These are phyloP conservation scores for Brachypodius melanocephalos DNA, from an alignment of 2,113 vertebrate species.

Conservation along the genomic window DNA sequence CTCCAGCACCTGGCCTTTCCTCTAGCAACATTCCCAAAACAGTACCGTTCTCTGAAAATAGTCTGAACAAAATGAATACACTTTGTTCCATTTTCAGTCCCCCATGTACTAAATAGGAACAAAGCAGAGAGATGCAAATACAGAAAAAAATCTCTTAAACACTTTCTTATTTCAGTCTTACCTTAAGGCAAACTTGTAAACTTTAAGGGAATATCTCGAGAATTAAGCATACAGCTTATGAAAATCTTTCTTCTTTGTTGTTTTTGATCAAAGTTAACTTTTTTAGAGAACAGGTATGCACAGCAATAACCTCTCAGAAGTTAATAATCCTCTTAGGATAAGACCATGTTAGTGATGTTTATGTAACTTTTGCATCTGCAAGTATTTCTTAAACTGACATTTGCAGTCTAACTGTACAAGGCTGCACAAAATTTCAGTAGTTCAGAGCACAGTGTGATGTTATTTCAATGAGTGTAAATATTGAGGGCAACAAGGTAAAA, in stretches of 20 bases:
- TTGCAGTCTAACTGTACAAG: not conserved
- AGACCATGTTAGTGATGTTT: not conserved
- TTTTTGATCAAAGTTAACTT: conserved; percentile 2
- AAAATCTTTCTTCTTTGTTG: not conserved
- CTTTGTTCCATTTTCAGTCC: not conserved
- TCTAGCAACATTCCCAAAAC: not conserved
- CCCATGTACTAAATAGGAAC: not conserved
- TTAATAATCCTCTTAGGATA: not conserved
- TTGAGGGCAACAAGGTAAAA: not conserved
- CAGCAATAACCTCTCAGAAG: not conserved
- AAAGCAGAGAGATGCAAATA: not conserved
- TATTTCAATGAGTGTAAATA: not conserved
- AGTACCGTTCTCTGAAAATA: not conserved
- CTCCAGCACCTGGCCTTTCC: not conserved
- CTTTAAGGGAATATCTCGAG: not conserved
- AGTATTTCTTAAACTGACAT: not conserved
- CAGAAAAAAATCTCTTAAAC: not conserved
- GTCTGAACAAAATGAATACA: not conserved
- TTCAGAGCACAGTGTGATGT: not conserved
- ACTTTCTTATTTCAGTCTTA: not conserved
- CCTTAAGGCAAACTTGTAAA: conserved; percentile 4
- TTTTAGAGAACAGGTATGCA: not conserved
- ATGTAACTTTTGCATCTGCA: not conserved
- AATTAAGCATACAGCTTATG: not conserved
- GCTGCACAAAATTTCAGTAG: not conserved